Percentiles rank a stretch among this genome's conserved stretches.
These are phyloP conservation scores for Ficedula albicollis DNA, from an alignment of 2,797 vertebrate species.

Conservation along the genomic window DNA sequence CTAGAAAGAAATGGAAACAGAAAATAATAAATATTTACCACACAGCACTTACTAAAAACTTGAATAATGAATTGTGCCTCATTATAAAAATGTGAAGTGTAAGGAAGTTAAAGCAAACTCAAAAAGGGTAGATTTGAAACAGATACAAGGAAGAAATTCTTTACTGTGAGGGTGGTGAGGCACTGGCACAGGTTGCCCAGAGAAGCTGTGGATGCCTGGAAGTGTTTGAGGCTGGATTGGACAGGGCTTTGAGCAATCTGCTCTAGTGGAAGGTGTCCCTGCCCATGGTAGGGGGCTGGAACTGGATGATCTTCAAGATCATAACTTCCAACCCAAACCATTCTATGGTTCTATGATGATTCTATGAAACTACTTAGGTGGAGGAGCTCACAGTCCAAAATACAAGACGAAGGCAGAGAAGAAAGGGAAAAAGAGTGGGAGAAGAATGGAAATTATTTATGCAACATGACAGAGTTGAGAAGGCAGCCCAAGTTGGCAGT, in stretches of 20 bases:
- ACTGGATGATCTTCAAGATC: background rate
- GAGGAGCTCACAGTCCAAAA: background rate
- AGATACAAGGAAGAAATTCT: background rate
- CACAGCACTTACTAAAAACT: background rate
- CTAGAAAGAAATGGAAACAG: background rate
- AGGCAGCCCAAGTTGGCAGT: background rate
- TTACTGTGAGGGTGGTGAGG: background rate
- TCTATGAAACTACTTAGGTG: background rate
- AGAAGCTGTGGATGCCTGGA: background rate
- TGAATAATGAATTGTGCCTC: background rate
- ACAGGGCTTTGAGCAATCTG: background rate
- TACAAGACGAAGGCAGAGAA: background rate
- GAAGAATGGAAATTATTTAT: background rate
- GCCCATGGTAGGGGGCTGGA: fast-evolving
- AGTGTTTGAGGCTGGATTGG: too few relatives aligned
- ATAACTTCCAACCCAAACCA: background rate
- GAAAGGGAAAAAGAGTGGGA: background rate
- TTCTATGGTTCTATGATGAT: background rate
- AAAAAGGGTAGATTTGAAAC: background rate
- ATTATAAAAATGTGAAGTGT: background rate
- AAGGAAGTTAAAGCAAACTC: background rate
- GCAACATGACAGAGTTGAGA: background rate
- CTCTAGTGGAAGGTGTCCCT: background rate
- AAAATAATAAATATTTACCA: background rate
- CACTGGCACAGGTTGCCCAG: background rate